Evolutionary conservation across 1,140 invertebrate species (phyloP), one percentile per base, ranked within the genome.

Genomic region (Platorchestia sp.): DNA sequence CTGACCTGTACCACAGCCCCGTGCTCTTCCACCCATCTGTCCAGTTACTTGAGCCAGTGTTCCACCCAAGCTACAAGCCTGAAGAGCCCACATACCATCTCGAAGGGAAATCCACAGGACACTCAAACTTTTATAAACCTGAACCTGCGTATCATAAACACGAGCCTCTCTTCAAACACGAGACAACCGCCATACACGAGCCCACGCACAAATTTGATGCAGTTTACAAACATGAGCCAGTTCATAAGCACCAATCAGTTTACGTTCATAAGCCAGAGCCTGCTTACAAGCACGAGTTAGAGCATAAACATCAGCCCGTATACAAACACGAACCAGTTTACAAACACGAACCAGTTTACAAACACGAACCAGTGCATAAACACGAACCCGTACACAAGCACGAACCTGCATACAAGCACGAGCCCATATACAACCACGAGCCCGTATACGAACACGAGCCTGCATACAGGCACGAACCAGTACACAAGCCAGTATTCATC

Each of bases 361-460:
- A 95, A 45, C 93, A 87, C 40, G 87, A 90, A n/a, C 75, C 95
- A 7, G 75, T 43, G 6, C 75, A 95, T 75, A 95, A 95, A 40
- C 86, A 45, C n/a, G 45, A 95, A 45, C 86, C 59, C 1, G 45
- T 59, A 42, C 47, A 95, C 44, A 93, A 45, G 22, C 86, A 41
- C 47, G 91, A 95, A 45, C 43, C 91, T 3, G 6, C 47, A 44
- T 47, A 93, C 91, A 45, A 44, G n/a, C 91, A 93, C n/a, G 96
- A 95, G 36, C 95, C 95, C 7, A 89, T 89, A 41, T 96, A 96
- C 96, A 96, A 96, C 90, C 91, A 93, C 44, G 96, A 91, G 16
- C 93, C 95, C n/a, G 93, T 95, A 53, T 95, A 96, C 87, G 95
- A 96, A 43, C 86, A 96, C 43, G 45, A 41, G n/a, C 93, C 42